A percentile compares a stretch with the other conserved stretches of the same genome.
Evolutionary conservation across 2,797 vertebrate species (phyloP).

Genomic region (Graptemys geographica): DNA sequence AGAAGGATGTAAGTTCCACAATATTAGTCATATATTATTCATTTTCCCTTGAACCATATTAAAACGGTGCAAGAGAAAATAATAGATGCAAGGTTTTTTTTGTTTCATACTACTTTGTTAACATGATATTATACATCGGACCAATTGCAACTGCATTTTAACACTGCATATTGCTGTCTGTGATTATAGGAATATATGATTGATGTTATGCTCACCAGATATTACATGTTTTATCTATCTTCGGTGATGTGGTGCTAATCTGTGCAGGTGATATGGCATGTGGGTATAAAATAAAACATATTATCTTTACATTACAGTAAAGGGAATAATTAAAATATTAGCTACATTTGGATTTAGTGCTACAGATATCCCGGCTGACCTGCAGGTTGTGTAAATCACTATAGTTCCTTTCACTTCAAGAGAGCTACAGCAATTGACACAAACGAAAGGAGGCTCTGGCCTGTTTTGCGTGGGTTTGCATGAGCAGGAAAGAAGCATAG

Average conservation of each 20-base stretch:
- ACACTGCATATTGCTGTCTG: not conserved
- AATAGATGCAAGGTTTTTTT: not conserved
- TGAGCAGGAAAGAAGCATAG: not conserved
- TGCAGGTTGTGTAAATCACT: not conserved
- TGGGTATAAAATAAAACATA: not conserved
- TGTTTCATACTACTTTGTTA: not conserved
- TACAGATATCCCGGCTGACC: not conserved
- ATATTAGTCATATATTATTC: not conserved
- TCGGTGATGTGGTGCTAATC: not conserved
- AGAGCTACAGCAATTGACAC: not conserved
- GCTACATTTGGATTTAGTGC: not conserved
- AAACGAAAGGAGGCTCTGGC: not conserved
- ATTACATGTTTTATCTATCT: not conserved
- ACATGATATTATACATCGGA: not conserved
- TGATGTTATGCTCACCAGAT: not conserved
- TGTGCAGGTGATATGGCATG: fast-evolving
- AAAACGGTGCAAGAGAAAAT: not conserved
- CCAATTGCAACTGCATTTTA: not conserved
- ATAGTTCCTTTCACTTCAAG: not conserved
- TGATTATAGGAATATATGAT: not conserved
- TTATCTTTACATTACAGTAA: not conserved
- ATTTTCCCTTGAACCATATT: not conserved
- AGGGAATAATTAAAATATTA: not conserved
- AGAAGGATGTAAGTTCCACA: not conserved
- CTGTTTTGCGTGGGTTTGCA: not conserved